Conservation (phyloP, 1,140 invertebrate genomes). For the Magallana gigas region DNA sequence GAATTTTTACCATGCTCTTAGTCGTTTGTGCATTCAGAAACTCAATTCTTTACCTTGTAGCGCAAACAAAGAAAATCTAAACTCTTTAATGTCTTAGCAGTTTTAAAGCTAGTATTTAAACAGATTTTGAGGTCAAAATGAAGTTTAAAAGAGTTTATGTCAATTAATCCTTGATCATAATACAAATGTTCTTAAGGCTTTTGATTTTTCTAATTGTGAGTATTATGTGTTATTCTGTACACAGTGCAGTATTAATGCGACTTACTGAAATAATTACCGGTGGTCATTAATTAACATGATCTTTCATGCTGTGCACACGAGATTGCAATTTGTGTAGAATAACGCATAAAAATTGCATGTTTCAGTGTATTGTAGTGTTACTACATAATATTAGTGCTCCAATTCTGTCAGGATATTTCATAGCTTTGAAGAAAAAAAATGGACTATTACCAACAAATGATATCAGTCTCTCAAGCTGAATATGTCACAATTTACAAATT, state of each 20-base stretch:
- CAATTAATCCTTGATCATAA: not conserved
- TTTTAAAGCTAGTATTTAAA: not conserved
- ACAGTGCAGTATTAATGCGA: not conserved
- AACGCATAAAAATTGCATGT: not conserved
- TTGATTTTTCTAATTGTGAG: constrained; percentile 26
- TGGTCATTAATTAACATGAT: not conserved
- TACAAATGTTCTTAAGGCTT: constrained; percentile 21
- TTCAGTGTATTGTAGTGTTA: not conserved
- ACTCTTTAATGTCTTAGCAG: constrained; percentile 23
- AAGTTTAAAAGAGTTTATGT: constrained; percentile 22
- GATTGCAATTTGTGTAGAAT: not conserved
- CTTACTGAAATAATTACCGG: not conserved
- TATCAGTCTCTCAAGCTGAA: constrained; percentile 15
- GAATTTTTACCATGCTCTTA: too few species aligned
- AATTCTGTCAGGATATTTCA: too few species aligned
- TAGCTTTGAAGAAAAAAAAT: not conserved
- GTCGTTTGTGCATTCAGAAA: not conserved
- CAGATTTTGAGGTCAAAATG: constrained; percentile 28
- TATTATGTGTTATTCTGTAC: not conserved
- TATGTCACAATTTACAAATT: constrained; percentile 31
- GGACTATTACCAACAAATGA: not conserved
- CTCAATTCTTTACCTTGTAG: not conserved
- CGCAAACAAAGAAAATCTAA: not conserved
- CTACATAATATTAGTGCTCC: not conserved
- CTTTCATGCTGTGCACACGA: not conserved